These are phyloP conservation scores for Cyclophora punctaria DNA, from an alignment of 2,888 invertebrate species.

Conservation along the genomic window DNA sequence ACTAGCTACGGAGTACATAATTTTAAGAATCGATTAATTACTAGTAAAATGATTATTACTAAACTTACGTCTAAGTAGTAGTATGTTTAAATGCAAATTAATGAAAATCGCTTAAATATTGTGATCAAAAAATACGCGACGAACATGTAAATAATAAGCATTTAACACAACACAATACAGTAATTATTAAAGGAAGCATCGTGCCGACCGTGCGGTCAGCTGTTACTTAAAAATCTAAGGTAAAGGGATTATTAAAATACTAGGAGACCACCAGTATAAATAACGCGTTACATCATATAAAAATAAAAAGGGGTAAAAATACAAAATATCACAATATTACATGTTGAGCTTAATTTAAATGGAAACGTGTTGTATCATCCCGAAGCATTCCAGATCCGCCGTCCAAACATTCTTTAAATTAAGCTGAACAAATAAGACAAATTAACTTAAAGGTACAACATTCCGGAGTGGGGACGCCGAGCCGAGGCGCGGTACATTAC, in stretches of 20 bases:
- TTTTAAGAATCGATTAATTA: constrained; percentile 62
- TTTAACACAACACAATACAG: constrained; percentile 35
- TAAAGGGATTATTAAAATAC: constrained; percentile 13
- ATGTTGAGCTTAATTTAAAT: constrained; percentile 75
- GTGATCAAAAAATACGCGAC: constrained; percentile 28
- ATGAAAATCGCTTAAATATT: constrained; percentile 25
- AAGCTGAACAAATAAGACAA: constrained; percentile 68
- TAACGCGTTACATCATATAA: constrained; percentile 50
- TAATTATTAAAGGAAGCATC: constrained; percentile 64
- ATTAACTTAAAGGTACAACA: constrained; percentile 29
- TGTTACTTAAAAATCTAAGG: constrained; percentile 40
- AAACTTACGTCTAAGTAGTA: constrained; percentile 52
- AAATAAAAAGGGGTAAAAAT: constrained; percentile 64
- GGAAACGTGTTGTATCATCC: constrained; percentile 34
- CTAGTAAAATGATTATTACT: constrained; percentile 53
- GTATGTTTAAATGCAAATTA: constrained; percentile 57
- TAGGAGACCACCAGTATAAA: constrained; percentile 53
- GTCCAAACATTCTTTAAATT: constrained; percentile 54
- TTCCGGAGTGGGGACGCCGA: constrained; percentile 29
- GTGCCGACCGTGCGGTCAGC: constrained; percentile 36
- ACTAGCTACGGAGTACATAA: constrained; percentile 65
- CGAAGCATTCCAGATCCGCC: constrained; percentile 26
- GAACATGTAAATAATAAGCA: constrained; percentile 62
- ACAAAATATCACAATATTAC: constrained; percentile 75
- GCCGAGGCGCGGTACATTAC: constrained; percentile 26